Percentiles rank a stretch among this genome's conserved stretches.
These are phyloP conservation scores for Enteromius paludinosus DNA, from an alignment of 2,797 vertebrate species.

Conservation along the genomic window DNA sequence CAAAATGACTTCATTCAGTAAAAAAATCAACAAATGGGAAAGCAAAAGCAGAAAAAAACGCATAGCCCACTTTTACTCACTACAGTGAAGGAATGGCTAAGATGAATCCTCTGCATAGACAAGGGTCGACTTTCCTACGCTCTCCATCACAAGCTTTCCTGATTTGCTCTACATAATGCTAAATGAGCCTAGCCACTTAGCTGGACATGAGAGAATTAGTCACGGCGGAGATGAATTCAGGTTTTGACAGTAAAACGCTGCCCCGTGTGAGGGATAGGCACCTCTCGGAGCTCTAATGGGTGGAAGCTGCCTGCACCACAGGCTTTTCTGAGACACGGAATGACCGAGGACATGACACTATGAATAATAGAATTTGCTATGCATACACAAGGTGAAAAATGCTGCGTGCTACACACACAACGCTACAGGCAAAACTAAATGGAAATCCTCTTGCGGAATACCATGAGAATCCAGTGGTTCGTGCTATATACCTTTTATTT, in stretches of 20 bases:
- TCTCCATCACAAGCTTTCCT: conserved; percentile 67
- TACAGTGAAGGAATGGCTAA: conserved; percentile 24
- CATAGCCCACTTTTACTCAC: background rate
- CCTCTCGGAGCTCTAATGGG: conserved; percentile 25
- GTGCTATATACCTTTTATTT: conserved; percentile 12
- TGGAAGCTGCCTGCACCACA: conserved; percentile 38
- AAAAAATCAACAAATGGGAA: conserved; percentile 52
- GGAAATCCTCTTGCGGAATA: background rate
- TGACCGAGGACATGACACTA: conserved; percentile 49
- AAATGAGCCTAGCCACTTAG: conserved; percentile 68
- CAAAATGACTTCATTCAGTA: conserved; percentile 47
- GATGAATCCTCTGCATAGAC: conserved; percentile 69
- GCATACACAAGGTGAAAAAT: conserved; percentile 38
- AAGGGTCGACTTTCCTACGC: conserved; percentile 46
- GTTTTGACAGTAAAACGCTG: conserved; percentile 45
- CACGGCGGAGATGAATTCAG: conserved; percentile 65
- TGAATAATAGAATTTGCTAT: conserved; percentile 51
- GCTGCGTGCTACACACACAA: conserved; percentile 33
- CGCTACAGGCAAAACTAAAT: conserved; percentile 31
- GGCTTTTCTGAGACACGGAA: conserved; percentile 35
- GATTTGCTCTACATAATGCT: conserved; percentile 67
- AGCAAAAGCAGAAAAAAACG: conserved; percentile 35
- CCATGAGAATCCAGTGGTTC: background rate
- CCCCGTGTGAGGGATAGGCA: conserved; percentile 50
- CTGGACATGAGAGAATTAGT: conserved; percentile 62